Percentiles rank a stretch among this genome's conserved stretches.
These are phyloP conservation scores for Dicentrarchus labrax DNA, from an alignment of 2,113 vertebrate species.

Conservation along the genomic window DNA sequence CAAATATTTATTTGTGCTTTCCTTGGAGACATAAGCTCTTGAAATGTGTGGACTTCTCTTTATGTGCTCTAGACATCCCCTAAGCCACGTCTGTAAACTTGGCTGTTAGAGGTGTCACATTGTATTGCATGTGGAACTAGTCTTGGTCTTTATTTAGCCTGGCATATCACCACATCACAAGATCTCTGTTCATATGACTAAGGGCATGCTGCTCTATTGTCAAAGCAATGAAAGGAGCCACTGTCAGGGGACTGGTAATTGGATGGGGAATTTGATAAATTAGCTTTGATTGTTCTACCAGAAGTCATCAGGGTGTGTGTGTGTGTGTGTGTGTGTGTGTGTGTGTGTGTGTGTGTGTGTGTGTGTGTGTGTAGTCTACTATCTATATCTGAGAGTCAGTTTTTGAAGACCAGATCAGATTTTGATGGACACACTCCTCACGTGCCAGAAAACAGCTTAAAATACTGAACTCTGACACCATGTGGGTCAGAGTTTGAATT, in stretches of 20 bases:
- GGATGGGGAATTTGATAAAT: slow-evolving; percentile 39
- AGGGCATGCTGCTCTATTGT: slow-evolving; percentile 66
- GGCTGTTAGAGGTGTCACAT: slow-evolving; percentile 60
- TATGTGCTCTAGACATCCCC: slow-evolving; percentile 33
- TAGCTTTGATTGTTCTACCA: slow-evolving; percentile 54
- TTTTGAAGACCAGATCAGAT: neutral
- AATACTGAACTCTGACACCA: neutral
- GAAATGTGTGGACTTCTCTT: slow-evolving; percentile 14
- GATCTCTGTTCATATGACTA: slow-evolving; percentile 70
- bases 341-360: too few relatives aligned
- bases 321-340: neutral
- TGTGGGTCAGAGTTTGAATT: neutral
- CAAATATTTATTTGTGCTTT: neutral
- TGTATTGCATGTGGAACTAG: slow-evolving; percentile 46
- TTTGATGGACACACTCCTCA: neutral
- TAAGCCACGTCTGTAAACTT: neutral
- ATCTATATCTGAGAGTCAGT: neutral
- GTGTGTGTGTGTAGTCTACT: slow-evolving; percentile 1
- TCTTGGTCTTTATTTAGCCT: slow-evolving; percentile 67
- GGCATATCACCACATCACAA: slow-evolving; percentile 68
- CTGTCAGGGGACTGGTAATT: slow-evolving; percentile 53
- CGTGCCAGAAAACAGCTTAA: neutral
- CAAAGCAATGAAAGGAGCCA: slow-evolving; percentile 56
- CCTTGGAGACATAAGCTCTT: neutral
- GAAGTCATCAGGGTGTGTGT: slow-evolving; percentile 28